Percentiles rank a stretch among this genome's conserved stretches.
Conservation (phyloP, 2,888 invertebrate species). For the Mythimna vitellina region DNA sequence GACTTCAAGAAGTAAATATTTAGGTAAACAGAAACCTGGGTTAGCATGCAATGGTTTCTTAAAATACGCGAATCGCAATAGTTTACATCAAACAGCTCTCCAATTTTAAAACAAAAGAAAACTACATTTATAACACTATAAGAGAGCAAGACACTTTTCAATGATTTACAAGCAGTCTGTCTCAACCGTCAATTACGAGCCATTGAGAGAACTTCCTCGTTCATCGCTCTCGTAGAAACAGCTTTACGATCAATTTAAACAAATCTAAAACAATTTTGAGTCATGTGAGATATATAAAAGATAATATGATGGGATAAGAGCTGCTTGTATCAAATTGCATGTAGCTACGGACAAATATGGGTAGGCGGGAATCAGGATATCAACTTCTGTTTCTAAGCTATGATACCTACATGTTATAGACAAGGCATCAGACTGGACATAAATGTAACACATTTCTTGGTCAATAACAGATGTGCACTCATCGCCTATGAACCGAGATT, state of each 20-base stretch:
- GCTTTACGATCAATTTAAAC: conserved; percentile 67
- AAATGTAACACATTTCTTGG: not conserved
- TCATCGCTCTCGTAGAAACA: conserved; percentile 51
- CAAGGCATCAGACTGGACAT: too few species aligned
- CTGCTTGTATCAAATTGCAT: conserved; percentile 26
- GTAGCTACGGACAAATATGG: not conserved
- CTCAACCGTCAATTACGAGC: conserved; percentile 58
- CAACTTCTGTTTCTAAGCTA: not conserved
- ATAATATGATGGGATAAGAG: conserved; percentile 24
- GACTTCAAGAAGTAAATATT: too few species aligned
- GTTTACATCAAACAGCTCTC: not conserved
- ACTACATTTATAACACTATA: conserved; percentile 16
- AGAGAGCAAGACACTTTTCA: conserved; percentile 30
- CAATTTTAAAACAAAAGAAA: conserved; percentile 27
- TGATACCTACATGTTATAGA: too few species aligned
- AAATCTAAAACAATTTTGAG: conserved; percentile 61
- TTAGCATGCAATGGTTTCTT: not conserved
- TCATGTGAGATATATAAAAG: conserved; percentile 40
- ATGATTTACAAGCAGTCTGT: conserved; percentile 45
- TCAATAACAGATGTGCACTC: not conserved
- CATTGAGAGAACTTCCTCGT: conserved; percentile 64
- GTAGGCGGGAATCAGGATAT: not conserved
- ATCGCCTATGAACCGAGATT: not conserved
- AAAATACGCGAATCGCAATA: not conserved
- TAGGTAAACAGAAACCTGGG: not conserved